Base-by-base conservation (phyloP, 1,140 invertebrate species). In the Leptonema lineaticorne region DNA sequence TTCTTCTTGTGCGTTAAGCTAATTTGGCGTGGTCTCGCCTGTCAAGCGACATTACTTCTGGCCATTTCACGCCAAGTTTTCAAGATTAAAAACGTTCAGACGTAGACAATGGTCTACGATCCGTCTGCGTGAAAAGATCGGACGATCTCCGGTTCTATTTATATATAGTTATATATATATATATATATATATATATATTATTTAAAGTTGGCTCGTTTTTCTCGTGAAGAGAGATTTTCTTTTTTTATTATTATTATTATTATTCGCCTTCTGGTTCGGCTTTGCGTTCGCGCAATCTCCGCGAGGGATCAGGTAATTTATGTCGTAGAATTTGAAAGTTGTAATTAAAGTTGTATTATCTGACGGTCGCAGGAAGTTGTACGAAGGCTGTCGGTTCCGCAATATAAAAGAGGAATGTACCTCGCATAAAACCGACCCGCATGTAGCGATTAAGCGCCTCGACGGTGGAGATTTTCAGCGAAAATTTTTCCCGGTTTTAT, bases 341-440 rank as follows among this genome's bases (percentile, higher is more conserved):
- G 67, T 69, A 72, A 69, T 72, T 72, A 72, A 72, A 69, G 70
- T 69, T 69, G 70, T 71, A 71, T 71, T 71, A 71, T 71, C 70
- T 68, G 46, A 26, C 50, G 53, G 41, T 24, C 48, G 53, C 48
- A 67, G 66, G 65, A 48, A 68, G 57, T 63, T 62, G 65, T 67
- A 41, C 59, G 59, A 68, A 69, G 60, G 30, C 60, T 67, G 50
- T 63, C 65, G 29, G 30, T 45, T 62, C 29, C 6, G 30, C 59
- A 62, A 62, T 45, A 62, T 62, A 62, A 60, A 60, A 45, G 50
- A 53, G 59, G 8, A 62, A 37, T 24, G 33, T 41, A 26, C 11
- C n/a, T 41, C 57, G 57, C 9, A 41, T 14, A 6, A 16, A 18
- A 2, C 22, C 16, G 24, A 22, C n/a, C 68, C 27, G 65, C 22